Conservation (phyloP, 2,888 invertebrate genomes). For the Exephanes ischioxanthus region DNA sequence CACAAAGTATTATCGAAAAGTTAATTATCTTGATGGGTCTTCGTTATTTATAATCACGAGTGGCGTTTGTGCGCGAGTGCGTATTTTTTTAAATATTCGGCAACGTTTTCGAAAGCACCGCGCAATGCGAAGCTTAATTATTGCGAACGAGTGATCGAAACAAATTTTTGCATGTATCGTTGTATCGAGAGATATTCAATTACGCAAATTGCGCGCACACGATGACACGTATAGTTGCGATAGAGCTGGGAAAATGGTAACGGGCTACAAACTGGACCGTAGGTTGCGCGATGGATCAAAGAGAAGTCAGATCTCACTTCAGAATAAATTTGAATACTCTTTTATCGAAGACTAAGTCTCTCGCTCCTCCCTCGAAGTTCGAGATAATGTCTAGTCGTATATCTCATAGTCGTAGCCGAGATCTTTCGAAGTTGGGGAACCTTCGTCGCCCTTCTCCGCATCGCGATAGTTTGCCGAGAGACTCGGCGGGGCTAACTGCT, state of each 20-base stretch:
- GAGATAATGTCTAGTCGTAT: conserved; percentile 14
- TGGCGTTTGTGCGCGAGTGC: not conserved
- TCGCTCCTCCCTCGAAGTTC: not conserved
- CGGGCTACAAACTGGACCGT: not conserved
- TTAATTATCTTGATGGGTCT: not conserved
- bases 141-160: not conserved
- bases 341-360: not conserved
- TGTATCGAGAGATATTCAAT: not conserved
- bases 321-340: conserved; percentile 33
- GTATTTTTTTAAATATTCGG: not conserved
- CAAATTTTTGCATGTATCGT: not conserved
- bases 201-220: not conserved
- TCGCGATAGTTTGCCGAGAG: conserved; percentile 3
- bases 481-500: conserved; percentile 14
- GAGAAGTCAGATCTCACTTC: not conserved
- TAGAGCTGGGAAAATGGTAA: not conserved
- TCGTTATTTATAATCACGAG: not conserved
- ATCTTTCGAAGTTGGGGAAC: conserved; percentile 13
- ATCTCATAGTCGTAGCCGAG: not conserved
- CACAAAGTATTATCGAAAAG: not conserved
- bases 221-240: not conserved
- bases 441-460: not conserved
- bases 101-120: not conserved
- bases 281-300: not conserved
- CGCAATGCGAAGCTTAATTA: not conserved